These are phyloP conservation scores for Ectobius pallidus DNA, from an alignment of 2,888 invertebrate species.

Conservation along the genomic window DNA sequence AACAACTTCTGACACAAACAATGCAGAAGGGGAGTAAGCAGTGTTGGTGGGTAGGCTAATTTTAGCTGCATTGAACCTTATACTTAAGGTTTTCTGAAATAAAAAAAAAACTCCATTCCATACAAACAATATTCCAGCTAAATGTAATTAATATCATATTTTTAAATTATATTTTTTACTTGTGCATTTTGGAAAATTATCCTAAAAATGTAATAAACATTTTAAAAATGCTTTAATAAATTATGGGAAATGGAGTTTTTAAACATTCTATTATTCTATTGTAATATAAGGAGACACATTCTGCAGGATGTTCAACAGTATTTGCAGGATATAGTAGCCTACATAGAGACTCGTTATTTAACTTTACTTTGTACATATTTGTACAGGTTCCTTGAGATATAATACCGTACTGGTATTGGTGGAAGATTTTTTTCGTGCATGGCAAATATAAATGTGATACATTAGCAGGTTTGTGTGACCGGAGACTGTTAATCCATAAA, in stretches of 20 bases:
- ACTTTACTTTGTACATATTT: too few relatives aligned
- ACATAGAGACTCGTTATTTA: too few relatives aligned
- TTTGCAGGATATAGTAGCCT: neutral
- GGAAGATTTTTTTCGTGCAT: too few relatives aligned
- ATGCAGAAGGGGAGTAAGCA: conserved; percentile 14
- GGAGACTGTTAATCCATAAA: too few relatives aligned
- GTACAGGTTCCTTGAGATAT: too few relatives aligned
- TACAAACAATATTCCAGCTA: too few relatives aligned
- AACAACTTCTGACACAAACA: conserved; percentile 17
- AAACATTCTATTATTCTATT: neutral
- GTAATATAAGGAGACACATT: neutral
- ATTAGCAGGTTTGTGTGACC: too few relatives aligned
- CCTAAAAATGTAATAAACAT: neutral
- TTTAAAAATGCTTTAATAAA: neutral
- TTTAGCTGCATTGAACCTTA: conserved; percentile 17
- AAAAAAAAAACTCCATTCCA: conserved; percentile 9
- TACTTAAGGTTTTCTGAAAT: conserved; percentile 23
- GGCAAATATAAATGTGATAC: too few relatives aligned
- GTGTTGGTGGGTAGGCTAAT: conserved; percentile 24
- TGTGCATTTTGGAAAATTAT: neutral
- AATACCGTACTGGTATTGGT: too few relatives aligned
- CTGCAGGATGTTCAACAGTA: neutral
- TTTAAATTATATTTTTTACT: conserved; percentile 30
- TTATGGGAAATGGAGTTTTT: neutral
- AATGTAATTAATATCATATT: conserved; percentile 41